phyloP scores from a whole-genome alignment of 2,797 vertebrate genomes.

The Cynodonichthys magdalenae region DNA sequence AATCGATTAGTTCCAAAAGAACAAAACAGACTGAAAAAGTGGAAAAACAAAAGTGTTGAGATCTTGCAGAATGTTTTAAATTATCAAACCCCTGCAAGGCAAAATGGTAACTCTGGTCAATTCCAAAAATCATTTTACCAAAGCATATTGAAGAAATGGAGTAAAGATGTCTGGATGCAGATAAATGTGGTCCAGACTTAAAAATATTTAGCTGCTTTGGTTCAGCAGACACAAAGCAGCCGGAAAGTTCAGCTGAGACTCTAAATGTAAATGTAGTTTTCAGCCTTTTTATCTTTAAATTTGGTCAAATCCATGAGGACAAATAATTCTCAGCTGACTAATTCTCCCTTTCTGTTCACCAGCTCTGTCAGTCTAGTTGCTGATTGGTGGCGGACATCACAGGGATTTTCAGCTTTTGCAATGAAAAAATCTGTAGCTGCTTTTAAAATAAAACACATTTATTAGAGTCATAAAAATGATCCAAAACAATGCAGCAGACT shows the following conservation, averaged over 20 bases:
- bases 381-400: background rate
- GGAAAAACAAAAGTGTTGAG: background rate
- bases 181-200: background rate
- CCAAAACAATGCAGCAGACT: background rate
- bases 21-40: background rate
- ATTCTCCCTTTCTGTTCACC: background rate
- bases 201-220: background rate
- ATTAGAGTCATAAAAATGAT: background rate
- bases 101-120: background rate
- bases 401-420: background rate
- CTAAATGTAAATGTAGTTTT: background rate
- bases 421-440: background rate
- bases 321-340: background rate
- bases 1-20: background rate
- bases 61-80: background rate
- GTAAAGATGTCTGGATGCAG: background rate
- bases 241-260: background rate
- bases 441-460: background rate
- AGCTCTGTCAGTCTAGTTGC: background rate
- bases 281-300: background rate
- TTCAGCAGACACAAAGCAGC: background rate
- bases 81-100: background rate
- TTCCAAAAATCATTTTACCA: background rate
- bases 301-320: background rate
- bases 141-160: background rate